These are phyloP conservation scores for Champsocephalus gunnari DNA, from an alignment of 2,797 vertebrate species.

Conservation along the genomic window DNA sequence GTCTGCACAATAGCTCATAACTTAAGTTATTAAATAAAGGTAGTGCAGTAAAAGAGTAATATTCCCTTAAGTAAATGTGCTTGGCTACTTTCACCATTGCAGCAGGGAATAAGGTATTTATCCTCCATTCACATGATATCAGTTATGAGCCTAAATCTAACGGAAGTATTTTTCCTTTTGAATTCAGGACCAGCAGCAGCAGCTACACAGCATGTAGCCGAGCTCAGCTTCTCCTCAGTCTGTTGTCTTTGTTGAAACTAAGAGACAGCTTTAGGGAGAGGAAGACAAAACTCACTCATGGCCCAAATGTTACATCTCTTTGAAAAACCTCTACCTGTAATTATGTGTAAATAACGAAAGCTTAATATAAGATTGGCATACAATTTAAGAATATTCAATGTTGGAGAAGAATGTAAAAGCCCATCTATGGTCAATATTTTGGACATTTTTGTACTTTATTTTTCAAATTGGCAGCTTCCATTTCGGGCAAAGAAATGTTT, in stretches of 20 bases:
- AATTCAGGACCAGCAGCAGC: constrained; percentile 32
- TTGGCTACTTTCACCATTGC: constrained; percentile 3
- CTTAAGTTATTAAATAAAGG: not conserved
- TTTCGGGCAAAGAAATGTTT: not conserved
- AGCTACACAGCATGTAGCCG: constrained; percentile 1
- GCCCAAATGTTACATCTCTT: not conserved
- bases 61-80: not conserved
- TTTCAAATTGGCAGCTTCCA: not conserved
- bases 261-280: constrained; percentile 1
- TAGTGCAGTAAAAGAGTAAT: not conserved
- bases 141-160: not conserved
- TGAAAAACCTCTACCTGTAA: constrained; percentile 8
- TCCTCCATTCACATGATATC: not conserved
- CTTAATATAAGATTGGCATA: constrained; percentile 2
- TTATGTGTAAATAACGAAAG: constrained; percentile 13
- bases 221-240: not conserved
- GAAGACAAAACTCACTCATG: no score
- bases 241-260: constrained; percentile 26
- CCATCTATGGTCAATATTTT: not conserved
- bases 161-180: not conserved
- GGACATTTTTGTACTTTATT: not conserved
- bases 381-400: not conserved
- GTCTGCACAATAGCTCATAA: not conserved
- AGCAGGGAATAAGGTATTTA: not conserved
- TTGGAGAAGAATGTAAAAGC: not conserved